A percentile compares a stretch with the other conserved stretches of the same genome.
Conservation (phyloP, 1,140 invertebrate species). For the Euglossa dilemma region DNA sequence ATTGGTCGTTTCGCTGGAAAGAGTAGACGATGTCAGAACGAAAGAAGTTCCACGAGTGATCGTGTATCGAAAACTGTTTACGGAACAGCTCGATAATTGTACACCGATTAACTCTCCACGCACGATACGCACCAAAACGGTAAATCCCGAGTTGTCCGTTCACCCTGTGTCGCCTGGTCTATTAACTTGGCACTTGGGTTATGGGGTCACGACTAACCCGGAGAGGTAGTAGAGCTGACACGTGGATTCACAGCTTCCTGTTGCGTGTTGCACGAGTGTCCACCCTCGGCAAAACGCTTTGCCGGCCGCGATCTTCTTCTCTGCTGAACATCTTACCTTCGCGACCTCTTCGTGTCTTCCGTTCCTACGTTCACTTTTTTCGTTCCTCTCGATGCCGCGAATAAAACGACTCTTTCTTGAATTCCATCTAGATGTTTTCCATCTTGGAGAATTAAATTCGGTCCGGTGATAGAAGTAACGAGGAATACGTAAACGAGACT, state of each 20-base stretch:
- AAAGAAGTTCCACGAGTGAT: constrained; percentile 50
- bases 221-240: neutral
- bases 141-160: neutral
- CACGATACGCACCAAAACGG: neutral
- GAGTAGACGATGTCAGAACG: neutral
- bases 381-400: neutral
- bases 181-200: neutral
- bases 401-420: too few species aligned
- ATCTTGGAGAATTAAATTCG: neutral
- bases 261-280: constrained; percentile 24
- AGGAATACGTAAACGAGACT: too few species aligned
- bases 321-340: neutral
- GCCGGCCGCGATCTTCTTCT: neutral
- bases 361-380: too few species aligned
- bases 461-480: neutral
- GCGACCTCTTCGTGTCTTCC: neutral
- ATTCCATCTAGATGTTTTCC: too few species aligned
- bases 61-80: constrained; percentile 41
- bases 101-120: constrained; percentile 25
- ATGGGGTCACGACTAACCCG: constrained; percentile 15
- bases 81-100: neutral
- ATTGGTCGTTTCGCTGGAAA: constrained; percentile 8
- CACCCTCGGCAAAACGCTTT: neutral
- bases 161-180: neutral
- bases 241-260: constrained; percentile 25